Percentiles rank a stretch among this genome's conserved stretches.
Conservation (phyloP, 1,140 invertebrate species). For the Meteorus sp. region DNA sequence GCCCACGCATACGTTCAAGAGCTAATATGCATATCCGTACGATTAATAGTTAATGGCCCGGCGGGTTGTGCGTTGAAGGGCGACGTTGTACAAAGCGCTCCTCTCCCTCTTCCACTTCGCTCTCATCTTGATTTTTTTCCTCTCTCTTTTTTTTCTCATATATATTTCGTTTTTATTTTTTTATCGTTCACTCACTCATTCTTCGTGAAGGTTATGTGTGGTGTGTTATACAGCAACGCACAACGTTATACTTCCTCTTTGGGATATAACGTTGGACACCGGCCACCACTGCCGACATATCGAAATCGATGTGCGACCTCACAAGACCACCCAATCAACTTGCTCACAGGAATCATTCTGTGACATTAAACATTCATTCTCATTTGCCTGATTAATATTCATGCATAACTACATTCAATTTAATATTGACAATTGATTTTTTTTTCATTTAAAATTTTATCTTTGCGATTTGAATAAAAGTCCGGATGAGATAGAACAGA, state of each 20-base stretch:
- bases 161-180: too few species aligned
- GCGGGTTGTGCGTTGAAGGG: conserved; percentile 22
- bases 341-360: not conserved
- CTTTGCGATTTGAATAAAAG: too few species aligned
- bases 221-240: not conserved
- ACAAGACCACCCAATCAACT: conserved; percentile 25
- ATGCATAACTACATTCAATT: not conserved
- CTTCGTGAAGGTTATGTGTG: conserved; percentile 3
- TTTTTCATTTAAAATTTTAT: not conserved
- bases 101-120: not conserved
- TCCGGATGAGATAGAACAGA: too few species aligned
- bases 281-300: not conserved
- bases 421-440: not conserved
- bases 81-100: conserved; percentile 11
- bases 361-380: conserved; percentile 15
- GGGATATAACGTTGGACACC: not conserved
- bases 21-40: conserved; percentile 46
- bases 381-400: conserved; percentile 3
- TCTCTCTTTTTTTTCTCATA: not conserved
- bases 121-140: not conserved
- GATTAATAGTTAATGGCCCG: conserved; percentile 45
- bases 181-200: too few species aligned
- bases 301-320: conserved; percentile 21
- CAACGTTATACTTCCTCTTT: not conserved
- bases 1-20: conserved; percentile 39